phyloP scores from a whole-genome alignment of 2,888 invertebrate genomes.

The Drosophila acutilabella region DNA sequence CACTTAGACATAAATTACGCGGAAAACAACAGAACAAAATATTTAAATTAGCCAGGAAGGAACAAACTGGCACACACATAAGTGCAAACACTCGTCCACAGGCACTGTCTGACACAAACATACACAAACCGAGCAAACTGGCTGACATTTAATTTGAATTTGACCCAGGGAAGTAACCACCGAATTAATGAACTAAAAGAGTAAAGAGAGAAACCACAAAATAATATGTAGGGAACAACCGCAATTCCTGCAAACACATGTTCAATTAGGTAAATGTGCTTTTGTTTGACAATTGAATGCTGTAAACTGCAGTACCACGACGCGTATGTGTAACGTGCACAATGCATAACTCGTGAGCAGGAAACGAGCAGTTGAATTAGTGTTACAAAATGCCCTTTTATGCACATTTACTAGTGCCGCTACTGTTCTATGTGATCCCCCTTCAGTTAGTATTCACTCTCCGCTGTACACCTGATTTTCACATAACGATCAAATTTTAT shows the following conservation, averaged over 20 bases:
- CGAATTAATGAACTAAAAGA: slow-evolving; percentile 73
- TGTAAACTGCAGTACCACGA: slow-evolving; percentile 24
- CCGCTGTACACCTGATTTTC: slow-evolving; percentile 20
- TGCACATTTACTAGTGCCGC: slow-evolving; percentile 9
- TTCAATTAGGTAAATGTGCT: slow-evolving; percentile 68
- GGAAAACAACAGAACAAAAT: slow-evolving; percentile 48
- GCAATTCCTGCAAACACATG: slow-evolving; percentile 60
- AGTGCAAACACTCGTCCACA: too few species aligned
- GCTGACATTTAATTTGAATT: slow-evolving; percentile 73
- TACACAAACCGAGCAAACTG: not conserved
- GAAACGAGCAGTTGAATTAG: slow-evolving; percentile 62
- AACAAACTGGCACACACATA: slow-evolving; percentile 1
- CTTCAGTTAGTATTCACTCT: not conserved
- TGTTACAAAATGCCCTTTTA: slow-evolving; percentile 32
- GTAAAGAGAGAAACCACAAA: slow-evolving; percentile 15
- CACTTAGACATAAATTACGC: slow-evolving; percentile 62
- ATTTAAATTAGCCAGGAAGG: slow-evolving; percentile 63
- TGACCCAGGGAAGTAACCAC: slow-evolving; percentile 43
- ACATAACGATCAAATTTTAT: slow-evolving; percentile 42
- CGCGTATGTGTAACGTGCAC: slow-evolving; percentile 42
- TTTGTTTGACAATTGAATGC: slow-evolving; percentile 50
- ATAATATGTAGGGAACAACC: slow-evolving; percentile 20
- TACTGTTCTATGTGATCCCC: not conserved
- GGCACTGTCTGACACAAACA: slow-evolving; percentile 7
- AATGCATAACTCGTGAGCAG: slow-evolving; percentile 42